Percentiles rank a stretch among this genome's conserved stretches.
Evolutionary conservation across 2,113 vertebrate species (phyloP).

Genomic region (Upupa epops): DNA sequence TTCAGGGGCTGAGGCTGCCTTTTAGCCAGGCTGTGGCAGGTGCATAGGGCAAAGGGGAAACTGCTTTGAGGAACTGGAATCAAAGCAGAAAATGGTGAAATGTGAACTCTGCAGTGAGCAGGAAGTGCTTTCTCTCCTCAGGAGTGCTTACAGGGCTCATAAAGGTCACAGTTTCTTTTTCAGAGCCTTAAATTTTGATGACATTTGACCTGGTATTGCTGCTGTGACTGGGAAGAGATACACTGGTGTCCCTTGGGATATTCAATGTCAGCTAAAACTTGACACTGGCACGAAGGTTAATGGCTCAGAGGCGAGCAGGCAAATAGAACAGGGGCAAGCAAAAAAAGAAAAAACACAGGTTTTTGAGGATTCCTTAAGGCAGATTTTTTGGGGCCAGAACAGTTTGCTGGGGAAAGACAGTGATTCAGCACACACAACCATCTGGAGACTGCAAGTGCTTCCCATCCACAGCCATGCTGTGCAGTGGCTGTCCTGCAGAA

Average conservation of each 20-base stretch:
- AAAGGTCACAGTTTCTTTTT: neutral
- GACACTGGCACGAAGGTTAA: accelerated
- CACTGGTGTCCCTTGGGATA: neutral
- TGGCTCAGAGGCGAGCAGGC: neutral
- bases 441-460: neutral
- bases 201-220: neutral
- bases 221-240: neutral
- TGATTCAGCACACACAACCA: conserved; percentile 10
- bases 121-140: neutral
- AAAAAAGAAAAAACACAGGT: neutral
- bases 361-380: neutral
- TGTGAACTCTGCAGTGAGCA: accelerated
- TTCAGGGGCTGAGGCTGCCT: neutral
- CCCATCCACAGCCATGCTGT: neutral
- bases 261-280: neutral
- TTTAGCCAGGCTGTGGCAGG: neutral
- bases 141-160: neutral
- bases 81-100: neutral
- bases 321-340: neutral
- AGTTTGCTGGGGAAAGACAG: neutral
- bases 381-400: accelerated
- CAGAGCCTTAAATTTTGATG: neutral
- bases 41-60: neutral
- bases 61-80: neutral
- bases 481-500: neutral